Conservation (phyloP, 1,140 invertebrate species). For the Drosophila leontia region DNA sequence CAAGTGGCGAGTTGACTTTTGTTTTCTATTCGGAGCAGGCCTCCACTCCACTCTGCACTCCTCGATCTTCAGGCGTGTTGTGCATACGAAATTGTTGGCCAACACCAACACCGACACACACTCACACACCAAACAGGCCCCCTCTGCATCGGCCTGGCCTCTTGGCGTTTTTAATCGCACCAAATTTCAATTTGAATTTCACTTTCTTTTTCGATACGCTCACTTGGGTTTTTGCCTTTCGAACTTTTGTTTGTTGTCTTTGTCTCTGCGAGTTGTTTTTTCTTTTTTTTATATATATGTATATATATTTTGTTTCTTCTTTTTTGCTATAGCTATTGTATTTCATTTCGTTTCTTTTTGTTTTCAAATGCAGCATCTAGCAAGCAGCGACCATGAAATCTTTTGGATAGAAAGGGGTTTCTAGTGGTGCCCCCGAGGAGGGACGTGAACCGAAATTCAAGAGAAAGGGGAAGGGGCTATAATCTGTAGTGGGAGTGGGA, state of each 20-base stretch:
- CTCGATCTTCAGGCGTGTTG: conserved; percentile 54
- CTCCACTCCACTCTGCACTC: conserved; percentile 7
- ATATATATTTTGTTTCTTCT: conserved; percentile 1
- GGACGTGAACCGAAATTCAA: not conserved
- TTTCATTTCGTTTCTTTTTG: conserved; percentile 58
- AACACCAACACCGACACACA: conserved; percentile 13
- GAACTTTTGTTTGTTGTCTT: conserved; percentile 71
- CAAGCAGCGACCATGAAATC: conserved; percentile 73
- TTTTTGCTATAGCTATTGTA: conserved; percentile 21
- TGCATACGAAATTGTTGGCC: conserved; percentile 76
- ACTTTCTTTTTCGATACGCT: conserved; percentile 84
- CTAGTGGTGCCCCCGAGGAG: conserved; percentile 26
- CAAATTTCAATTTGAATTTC: conserved; percentile 84
- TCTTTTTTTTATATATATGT: not conserved
- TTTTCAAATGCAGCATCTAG: conserved; percentile 65
- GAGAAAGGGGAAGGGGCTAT: conserved; percentile 9
- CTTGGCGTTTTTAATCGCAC: conserved; percentile 77
- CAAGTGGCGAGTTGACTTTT: conserved; percentile 82
- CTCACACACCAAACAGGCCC: conserved; percentile 24
- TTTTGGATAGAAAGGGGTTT: conserved; percentile 67
- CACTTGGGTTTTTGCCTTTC: conserved; percentile 82
- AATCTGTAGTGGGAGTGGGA: conserved; percentile 11
- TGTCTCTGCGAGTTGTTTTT: conserved; percentile 14
- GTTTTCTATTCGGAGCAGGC: conserved; percentile 73
- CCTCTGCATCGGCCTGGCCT: conserved; percentile 50